Percentiles rank a stretch among this genome's conserved stretches.
Conservation (phyloP, 2,888 invertebrate genomes). For the Xylota segnis region DNA sequence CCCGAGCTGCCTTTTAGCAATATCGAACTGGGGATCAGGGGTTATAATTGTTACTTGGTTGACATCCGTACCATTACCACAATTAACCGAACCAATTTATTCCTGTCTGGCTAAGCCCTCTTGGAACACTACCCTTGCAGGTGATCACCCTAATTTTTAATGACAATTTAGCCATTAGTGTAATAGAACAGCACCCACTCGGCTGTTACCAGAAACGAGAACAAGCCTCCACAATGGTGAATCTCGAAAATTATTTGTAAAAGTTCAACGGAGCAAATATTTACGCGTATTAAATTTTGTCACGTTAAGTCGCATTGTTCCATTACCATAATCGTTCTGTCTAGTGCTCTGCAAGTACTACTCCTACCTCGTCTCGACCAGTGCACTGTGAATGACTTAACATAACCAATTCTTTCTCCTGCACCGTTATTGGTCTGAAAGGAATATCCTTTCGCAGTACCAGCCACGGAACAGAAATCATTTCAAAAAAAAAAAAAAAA, state of each 20-base stretch:
- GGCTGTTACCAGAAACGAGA: background rate
- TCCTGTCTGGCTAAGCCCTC: slow-evolving; percentile 13
- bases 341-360: background rate
- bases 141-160: slow-evolving; percentile 4
- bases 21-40: no score
- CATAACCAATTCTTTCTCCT: slow-evolving; percentile 8
- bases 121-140: background rate
- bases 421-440: slow-evolving; percentile 20
- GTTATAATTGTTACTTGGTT: no score
- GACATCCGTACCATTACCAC: slow-evolving; percentile 16
- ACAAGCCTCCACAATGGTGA: slow-evolving; percentile 17
- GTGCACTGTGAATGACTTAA: slow-evolving; percentile 8
- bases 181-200: slow-evolving; percentile 8
- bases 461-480: slow-evolving; percentile 13
- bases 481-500: no score
- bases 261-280: slow-evolving; percentile 45
- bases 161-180: slow-evolving; percentile 48
- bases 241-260: slow-evolving; percentile 31
- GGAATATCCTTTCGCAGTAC: slow-evolving; percentile 30
- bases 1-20: no score
- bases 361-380: slow-evolving; percentile 4
- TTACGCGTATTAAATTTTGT: slow-evolving; percentile 51
- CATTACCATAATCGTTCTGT: slow-evolving; percentile 28
- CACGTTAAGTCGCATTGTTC: slow-evolving; percentile 51
- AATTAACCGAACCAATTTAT: slow-evolving; percentile 22